Evolutionary conservation across 2,797 vertebrate genomes (phyloP).

Genomic region (Sphenopsis melanotis): DNA sequence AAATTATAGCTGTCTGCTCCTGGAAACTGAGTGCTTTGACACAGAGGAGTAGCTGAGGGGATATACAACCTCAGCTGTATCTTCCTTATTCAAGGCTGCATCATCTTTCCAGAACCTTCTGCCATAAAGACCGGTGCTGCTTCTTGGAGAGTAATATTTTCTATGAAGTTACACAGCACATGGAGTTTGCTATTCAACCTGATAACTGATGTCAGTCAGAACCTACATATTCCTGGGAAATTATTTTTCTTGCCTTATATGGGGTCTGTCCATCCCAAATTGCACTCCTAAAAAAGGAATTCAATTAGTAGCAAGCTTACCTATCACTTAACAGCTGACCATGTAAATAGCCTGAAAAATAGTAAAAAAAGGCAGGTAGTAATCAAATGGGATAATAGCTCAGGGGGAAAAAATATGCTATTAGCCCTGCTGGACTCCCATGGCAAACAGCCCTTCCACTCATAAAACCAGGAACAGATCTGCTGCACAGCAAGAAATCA

Average conservation of each 20-base stretch:
- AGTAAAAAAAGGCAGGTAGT: conserved; percentile 62
- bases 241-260: neutral
- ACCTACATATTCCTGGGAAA: neutral
- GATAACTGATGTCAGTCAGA: neutral
- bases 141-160: neutral
- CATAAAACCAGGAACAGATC: conserved; percentile 54
- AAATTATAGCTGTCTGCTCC: neutral
- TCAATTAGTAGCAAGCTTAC: conserved; percentile 63
- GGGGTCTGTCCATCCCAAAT: conserved; percentile 25
- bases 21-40: neutral
- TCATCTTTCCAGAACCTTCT: neutral
- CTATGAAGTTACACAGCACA: neutral
- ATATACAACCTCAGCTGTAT: neutral
- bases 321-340: conserved; percentile 67
- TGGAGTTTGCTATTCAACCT: neutral
- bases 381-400: conserved; percentile 69
- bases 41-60: neutral
- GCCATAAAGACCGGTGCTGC: neutral
- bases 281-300: conserved; percentile 22
- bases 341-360: conserved; percentile 56
- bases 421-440: conserved; percentile 60
- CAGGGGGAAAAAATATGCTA: conserved; percentile 62
- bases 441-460: conserved; percentile 53
- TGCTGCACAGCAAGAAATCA: conserved; percentile 37
- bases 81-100: neutral